A percentile compares a stretch with the other conserved stretches of the same genome.
These are phyloP conservation scores for Leptinotarsa peninsularis DNA, from an alignment of 2,888 invertebrate genomes.

Conservation along the genomic window DNA sequence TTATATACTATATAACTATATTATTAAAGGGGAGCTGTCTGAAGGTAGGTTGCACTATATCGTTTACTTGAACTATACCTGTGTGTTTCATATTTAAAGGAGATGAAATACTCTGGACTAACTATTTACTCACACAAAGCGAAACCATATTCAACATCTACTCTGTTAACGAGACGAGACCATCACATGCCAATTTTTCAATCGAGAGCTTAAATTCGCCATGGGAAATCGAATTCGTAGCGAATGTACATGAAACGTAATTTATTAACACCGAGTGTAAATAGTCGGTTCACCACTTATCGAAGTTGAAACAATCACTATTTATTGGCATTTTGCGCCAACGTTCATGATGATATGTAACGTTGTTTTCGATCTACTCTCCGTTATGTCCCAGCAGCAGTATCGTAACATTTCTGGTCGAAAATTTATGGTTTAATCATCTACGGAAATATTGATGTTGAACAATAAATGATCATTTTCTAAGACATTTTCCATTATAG, in stretches of 20 bases:
- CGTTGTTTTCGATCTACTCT: slow-evolving; percentile 1
- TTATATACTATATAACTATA: too few relatives aligned
- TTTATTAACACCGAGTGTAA: background rate
- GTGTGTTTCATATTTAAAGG: too few relatives aligned
- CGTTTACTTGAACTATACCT: too few relatives aligned
- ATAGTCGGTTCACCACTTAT: slow-evolving; percentile 4
- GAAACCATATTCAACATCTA: too few relatives aligned
- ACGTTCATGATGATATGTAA: slow-evolving; percentile 14
- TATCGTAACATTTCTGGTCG: background rate
- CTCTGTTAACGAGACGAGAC: too few relatives aligned
- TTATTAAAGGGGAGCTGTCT: too few relatives aligned
- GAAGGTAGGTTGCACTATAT: too few relatives aligned
- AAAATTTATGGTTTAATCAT: slow-evolving; percentile 8
- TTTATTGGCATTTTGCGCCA: slow-evolving; percentile 12
- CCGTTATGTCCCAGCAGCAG: slow-evolving; percentile 10
- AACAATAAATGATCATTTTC: background rate
- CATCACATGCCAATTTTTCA: background rate
- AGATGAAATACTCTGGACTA: too few relatives aligned
- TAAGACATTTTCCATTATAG: background rate
- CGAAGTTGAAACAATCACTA: slow-evolving; percentile 1
- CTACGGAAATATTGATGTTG: background rate
- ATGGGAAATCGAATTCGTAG: slow-evolving; percentile 2
- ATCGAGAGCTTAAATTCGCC: background rate
- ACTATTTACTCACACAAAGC: too few relatives aligned
- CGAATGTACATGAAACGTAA: background rate